Evolutionary conservation across 2,888 invertebrate species (phyloP), one percentile per base, ranked within the genome.

Genomic region (Pachymerium ferrugineum): DNA sequence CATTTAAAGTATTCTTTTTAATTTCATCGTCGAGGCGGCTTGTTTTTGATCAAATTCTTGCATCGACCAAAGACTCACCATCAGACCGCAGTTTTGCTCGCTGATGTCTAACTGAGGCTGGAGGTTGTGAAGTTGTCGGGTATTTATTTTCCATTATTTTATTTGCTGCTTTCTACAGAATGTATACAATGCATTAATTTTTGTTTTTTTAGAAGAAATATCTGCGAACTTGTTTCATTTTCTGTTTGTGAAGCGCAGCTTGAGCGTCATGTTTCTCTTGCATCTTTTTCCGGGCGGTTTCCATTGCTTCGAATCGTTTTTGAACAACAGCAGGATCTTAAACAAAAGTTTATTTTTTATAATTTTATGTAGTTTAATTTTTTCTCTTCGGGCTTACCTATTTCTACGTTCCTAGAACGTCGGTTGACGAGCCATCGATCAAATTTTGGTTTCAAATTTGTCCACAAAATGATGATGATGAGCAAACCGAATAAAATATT

Each of bases 261-360:
- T 70, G 4, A 5, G 29, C 33, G 19, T 70, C 70, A 33, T 70
- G 70, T 1, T 70, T 30, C 19, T 70, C 16, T 33, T 70, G 70
- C 31, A 70, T 8, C 22, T 31, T 29, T 8, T 22, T 3, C 22
- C 70, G 3, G 5, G 70, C 30, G 3, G 22, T 10, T 19, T 70
- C 31, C 33, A 70, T 31, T 33, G 31, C 70, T 35, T 70, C 70
- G 12, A 16, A 22, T 35, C 70, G 29, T 22, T 30, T n/a, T 1
- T 4, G 3, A 6, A 3, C 2, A 5, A 16, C 5, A 5, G 4
- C 5, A 3, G 70, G 33, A 33, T 70, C 70, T 70, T n/a, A 68
- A 68, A 62, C 12, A 62, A 62, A 62, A 14, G 12, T 14, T 62
- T 14, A 22, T 14, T 62, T 12, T 12, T 25, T n/a, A 3, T 19